phyloP scores from a whole-genome alignment of 1,140 invertebrate genomes.

The Helicorthomorpha holstii region DNA sequence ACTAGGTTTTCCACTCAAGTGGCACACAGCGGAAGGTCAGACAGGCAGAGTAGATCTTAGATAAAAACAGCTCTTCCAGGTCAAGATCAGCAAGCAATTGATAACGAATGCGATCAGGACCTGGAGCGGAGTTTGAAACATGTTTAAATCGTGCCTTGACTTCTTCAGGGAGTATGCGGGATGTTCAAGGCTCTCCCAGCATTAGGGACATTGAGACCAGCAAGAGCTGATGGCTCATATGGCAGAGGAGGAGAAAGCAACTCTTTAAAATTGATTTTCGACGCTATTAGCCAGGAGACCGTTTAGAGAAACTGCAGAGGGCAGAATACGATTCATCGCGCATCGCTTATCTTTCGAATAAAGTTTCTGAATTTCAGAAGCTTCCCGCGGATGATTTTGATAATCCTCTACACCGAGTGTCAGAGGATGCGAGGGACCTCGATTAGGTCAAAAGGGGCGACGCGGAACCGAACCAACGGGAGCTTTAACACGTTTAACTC shows the following conservation, averaged over 20 bases:
- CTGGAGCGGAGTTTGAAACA: constrained; percentile 10
- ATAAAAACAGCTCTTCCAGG: not conserved
- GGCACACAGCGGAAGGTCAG: not conserved
- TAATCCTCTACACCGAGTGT: no score
- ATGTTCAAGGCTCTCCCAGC: not conserved
- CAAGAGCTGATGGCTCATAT: not conserved
- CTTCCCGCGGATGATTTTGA: no score
- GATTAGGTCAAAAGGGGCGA: no score
- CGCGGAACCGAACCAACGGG: no score
- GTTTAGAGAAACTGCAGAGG: no score
- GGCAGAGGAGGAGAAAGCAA: not conserved
- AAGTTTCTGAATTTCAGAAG: no score
- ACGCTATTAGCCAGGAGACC: no score
- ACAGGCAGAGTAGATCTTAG: not conserved
- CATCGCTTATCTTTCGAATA: no score
- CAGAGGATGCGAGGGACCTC: no score
- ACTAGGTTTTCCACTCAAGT: constrained; percentile 7
- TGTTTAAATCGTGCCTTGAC: no score
- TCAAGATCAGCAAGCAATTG: not conserved
- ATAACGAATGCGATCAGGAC: constrained; percentile 8
- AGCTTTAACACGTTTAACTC: no score
- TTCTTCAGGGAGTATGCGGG: not conserved
- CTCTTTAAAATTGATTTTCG: not conserved
- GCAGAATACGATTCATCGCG: no score
- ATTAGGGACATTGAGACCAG: not conserved